phyloP scores from a whole-genome alignment of 2,888 invertebrate species.

The Mechanitis mazaeus region DNA sequence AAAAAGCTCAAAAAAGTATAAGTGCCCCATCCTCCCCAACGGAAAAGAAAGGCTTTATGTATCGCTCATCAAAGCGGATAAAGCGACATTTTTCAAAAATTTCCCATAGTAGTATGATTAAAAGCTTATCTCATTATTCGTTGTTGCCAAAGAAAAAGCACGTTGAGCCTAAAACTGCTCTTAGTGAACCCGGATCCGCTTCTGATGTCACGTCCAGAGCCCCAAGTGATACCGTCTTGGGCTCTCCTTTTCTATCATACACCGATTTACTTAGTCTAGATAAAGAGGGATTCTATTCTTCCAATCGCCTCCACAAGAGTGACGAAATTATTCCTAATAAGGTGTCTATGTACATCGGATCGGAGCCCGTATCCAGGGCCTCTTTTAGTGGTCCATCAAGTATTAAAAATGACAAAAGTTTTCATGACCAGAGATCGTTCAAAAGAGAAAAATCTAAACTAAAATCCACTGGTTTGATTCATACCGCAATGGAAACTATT shows the following conservation, averaged over 20 bases:
- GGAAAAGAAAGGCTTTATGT: constrained; percentile 62
- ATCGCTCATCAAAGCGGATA: constrained; percentile 65
- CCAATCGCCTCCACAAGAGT: constrained; percentile 51
- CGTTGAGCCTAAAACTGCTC: constrained; percentile 42
- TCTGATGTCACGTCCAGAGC: constrained; percentile 61
- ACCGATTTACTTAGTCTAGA: constrained; percentile 61
- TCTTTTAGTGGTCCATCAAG: constrained; percentile 57
- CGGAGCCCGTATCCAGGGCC: constrained; percentile 62
- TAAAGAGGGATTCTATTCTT: constrained; percentile 44
- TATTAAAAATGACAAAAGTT: constrained; percentile 42
- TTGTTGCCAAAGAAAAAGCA: constrained; percentile 62
- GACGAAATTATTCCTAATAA: constrained; percentile 53
- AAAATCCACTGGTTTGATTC: constrained; percentile 62
- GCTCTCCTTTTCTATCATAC: constrained; percentile 72
- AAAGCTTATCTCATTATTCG: constrained; percentile 68
- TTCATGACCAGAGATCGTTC: constrained; percentile 39
- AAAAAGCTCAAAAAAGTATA: constrained; percentile 58
- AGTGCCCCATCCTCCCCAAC: constrained; percentile 68
- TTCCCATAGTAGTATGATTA: constrained; percentile 67
- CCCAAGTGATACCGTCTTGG: constrained; percentile 71
- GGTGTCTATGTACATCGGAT: constrained; percentile 69
- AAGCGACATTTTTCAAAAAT: constrained; percentile 60
- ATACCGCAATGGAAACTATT: constrained; percentile 76
- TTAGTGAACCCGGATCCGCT: constrained; percentile 60
- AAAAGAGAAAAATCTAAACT: constrained; percentile 47